phyloP scores from a whole-genome alignment of 2,888 invertebrate species.

The Agrenia bidenticulata region DNA sequence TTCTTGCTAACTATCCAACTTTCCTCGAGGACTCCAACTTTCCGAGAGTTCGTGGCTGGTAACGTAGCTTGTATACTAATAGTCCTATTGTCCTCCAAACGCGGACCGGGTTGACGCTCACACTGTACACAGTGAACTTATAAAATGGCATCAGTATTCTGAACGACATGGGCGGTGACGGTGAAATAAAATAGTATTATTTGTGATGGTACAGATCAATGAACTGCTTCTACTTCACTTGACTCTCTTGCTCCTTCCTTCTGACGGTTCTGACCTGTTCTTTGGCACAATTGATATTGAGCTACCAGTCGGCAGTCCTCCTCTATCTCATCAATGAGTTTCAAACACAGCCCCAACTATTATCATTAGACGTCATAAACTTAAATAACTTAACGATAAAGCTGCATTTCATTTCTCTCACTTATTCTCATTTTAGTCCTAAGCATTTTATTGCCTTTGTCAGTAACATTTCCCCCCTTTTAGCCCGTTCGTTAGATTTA shows the following conservation, averaged over 20 bases:
- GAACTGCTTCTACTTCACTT: constrained; percentile 14
- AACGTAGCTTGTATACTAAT: constrained; percentile 2
- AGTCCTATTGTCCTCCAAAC: constrained; percentile 2
- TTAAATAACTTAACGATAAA: constrained; percentile 22
- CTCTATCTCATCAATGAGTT: neutral
- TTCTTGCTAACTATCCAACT: constrained; percentile 8
- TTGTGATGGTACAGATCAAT: constrained; percentile 13
- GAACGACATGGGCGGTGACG: constrained; percentile 18
- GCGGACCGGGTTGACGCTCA: too few relatives aligned
- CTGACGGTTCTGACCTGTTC: constrained; percentile 17
- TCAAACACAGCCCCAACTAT: neutral
- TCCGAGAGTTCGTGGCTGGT: too few relatives aligned
- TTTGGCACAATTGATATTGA: constrained; percentile 3
- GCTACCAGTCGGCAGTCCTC: too few relatives aligned
- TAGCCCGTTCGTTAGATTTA: too few relatives aligned
- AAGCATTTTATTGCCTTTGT: neutral
- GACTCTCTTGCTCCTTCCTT: constrained; percentile 12
- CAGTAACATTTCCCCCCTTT: constrained; percentile 5
- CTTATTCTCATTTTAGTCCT: neutral
- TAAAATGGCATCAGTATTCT: constrained; percentile 13
- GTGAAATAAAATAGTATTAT: constrained; percentile 17
- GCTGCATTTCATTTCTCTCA: constrained; percentile 11
- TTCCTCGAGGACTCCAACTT: neutral
- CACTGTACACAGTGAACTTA: too few relatives aligned
- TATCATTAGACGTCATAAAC: constrained; percentile 10